Evolutionary conservation across 2,797 vertebrate species (phyloP).

Genomic region (Brachyalestes nurse): DNA sequence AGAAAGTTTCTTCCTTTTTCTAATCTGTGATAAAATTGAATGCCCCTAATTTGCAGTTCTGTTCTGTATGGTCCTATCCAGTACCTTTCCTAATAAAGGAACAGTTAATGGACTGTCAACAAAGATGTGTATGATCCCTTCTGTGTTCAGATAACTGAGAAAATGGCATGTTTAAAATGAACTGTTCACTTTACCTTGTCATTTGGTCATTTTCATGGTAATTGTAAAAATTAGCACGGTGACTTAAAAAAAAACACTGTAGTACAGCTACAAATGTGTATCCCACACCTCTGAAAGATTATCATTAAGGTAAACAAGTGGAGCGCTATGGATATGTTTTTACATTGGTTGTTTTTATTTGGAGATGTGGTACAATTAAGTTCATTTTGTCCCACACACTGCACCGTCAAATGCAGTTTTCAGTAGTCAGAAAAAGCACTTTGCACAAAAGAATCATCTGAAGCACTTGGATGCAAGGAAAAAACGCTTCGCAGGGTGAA

Average conservation of each 20-base stretch:
- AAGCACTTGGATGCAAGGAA: conserved; percentile 40
- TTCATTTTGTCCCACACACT: neutral
- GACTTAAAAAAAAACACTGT: neutral
- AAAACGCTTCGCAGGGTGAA: conserved; percentile 32
- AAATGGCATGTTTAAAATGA: conserved; percentile 30
- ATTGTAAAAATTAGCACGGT: conserved; percentile 11
- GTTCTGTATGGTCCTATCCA: conserved; percentile 55
- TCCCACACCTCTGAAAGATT: neutral
- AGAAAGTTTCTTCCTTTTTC: conserved; percentile 34
- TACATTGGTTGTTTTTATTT: neutral
- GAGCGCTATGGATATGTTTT: too few species aligned
- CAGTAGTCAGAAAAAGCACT: conserved; percentile 11
- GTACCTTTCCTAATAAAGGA: conserved; percentile 61
- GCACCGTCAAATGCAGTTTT: conserved; percentile 2
- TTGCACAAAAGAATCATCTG: conserved; percentile 35
- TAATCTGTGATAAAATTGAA: conserved; percentile 38
- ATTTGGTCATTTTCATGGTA: conserved; percentile 18
- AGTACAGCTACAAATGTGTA: neutral
- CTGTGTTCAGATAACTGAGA: conserved; percentile 21
- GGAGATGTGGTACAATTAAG: neutral
- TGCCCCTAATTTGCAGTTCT: conserved; percentile 47
- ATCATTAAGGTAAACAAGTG: too few species aligned
- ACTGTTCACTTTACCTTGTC: conserved; percentile 3
- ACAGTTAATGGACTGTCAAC: conserved; percentile 49
- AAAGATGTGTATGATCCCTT: conserved; percentile 34